These are phyloP conservation scores for Sesia bembeciformis DNA, from an alignment of 2,888 invertebrate species.

Conservation along the genomic window DNA sequence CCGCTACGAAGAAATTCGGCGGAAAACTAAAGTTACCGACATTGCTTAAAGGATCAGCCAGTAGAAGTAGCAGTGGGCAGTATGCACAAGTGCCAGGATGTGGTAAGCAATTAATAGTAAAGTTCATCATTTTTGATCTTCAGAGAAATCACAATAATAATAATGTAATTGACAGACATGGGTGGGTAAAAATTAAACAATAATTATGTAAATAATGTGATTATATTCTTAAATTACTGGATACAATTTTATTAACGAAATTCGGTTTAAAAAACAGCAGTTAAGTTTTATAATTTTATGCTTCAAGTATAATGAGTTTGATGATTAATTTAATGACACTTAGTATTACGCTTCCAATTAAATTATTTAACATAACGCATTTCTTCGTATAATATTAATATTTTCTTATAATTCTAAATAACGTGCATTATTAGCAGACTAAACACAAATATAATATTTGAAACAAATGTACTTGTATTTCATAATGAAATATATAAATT, in stretches of 20 bases:
- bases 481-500: background rate
- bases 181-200: constrained; percentile 16
- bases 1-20: too few species aligned
- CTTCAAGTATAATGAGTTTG: background rate
- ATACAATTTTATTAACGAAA: constrained; percentile 48
- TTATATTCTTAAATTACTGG: constrained; percentile 55
- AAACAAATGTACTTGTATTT: background rate
- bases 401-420: constrained; percentile 16
- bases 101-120: too few species aligned
- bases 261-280: constrained; percentile 35
- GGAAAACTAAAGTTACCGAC: too few species aligned
- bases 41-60: too few species aligned
- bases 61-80: too few species aligned
- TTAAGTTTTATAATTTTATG: constrained; percentile 15
- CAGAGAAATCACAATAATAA: too few species aligned
- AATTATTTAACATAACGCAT: background rate
- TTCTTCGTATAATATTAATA: background rate
- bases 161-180: too few species aligned
- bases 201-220: constrained; percentile 38
- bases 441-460: constrained; percentile 18
- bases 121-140: too few species aligned
- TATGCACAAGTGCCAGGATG: too few species aligned
- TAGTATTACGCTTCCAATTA: background rate
- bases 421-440: constrained; percentile 15
- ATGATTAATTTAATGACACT: background rate